Evolutionary conservation across 2,797 vertebrate genomes (phyloP).

Genomic region (Parotocinclus haroldoi): DNA sequence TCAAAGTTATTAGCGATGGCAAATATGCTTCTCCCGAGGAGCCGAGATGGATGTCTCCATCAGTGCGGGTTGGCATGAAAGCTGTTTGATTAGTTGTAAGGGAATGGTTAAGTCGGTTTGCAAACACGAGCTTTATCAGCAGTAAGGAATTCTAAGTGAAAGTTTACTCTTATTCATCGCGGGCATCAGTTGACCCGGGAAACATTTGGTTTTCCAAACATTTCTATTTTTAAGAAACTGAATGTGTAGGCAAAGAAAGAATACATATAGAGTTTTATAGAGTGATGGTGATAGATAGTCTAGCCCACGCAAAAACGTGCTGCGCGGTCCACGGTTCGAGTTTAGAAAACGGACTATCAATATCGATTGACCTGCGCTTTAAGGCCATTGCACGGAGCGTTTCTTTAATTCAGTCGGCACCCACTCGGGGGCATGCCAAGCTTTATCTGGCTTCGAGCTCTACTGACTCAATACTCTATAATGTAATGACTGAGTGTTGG

Average conservation of each 20-base stretch:
- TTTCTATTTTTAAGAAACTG: neutral
- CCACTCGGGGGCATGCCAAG: constrained; percentile 63
- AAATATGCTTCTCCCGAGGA: too few relatives aligned
- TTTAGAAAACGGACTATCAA: constrained; percentile 72
- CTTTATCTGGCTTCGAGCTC: constrained; percentile 66
- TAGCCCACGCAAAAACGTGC: constrained; percentile 6
- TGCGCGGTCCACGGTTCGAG: constrained; percentile 67
- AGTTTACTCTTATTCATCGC: neutral
- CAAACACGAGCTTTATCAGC: neutral
- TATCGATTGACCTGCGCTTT: constrained; percentile 75
- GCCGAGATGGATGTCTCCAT: too few relatives aligned
- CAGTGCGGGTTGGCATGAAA: too few relatives aligned
- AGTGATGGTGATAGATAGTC: neutral
- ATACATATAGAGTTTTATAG: neutral
- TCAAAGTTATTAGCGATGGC: too few relatives aligned
- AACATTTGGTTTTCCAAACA: neutral
- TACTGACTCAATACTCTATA: constrained; percentile 74
- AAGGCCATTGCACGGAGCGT: constrained; percentile 76
- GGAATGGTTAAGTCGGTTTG: too few relatives aligned
- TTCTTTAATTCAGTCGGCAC: constrained; percentile 74
- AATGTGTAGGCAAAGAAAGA: neutral
- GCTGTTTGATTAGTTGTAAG: too few relatives aligned
- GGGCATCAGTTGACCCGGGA: neutral
- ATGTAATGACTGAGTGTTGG: constrained; percentile 81
- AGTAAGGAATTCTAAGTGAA: neutral